phyloP scores from a whole-genome alignment of 2,888 invertebrate genomes.

The Coenonympha arcania region DNA sequence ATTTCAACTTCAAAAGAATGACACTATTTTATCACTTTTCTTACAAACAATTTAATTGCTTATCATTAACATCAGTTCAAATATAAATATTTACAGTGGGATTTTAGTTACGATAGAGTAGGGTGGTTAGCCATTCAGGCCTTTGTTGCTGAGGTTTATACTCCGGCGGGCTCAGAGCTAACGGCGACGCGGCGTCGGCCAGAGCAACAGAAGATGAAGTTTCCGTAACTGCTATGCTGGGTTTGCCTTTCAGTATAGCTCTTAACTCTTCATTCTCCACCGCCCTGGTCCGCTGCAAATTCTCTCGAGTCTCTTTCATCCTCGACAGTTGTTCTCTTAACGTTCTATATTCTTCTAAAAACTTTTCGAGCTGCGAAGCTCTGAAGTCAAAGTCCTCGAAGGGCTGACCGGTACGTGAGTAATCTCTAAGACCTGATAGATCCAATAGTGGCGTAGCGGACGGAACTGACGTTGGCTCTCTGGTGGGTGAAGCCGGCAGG shows the following conservation, averaged over 20 bases:
- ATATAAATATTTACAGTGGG: constrained; percentile 40
- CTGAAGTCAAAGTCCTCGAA: constrained; percentile 81
- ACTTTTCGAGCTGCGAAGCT: constrained; percentile 84
- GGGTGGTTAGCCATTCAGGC: constrained; percentile 63
- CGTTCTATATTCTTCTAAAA: constrained; percentile 84
- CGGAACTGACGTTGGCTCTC: constrained; percentile 59
- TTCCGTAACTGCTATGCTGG: constrained; percentile 68
- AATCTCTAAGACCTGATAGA: constrained; percentile 71
- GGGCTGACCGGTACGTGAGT: constrained; percentile 60
- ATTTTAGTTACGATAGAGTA: constrained; percentile 61
- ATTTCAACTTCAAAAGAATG: constrained; percentile 66
- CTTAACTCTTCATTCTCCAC: constrained; percentile 70
- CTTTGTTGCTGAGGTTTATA: constrained; percentile 58
- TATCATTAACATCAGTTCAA: constrained; percentile 58
- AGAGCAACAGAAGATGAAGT: constrained; percentile 61
- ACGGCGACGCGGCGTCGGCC: constrained; percentile 59
- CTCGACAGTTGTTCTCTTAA: constrained; percentile 84
- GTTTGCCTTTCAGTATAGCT: constrained; percentile 74
- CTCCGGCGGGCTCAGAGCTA: constrained; percentile 60
- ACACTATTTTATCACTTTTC: constrained; percentile 47
- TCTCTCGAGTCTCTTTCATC: constrained; percentile 86
- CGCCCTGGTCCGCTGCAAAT: constrained; percentile 67
- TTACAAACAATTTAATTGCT: constrained; percentile 58
- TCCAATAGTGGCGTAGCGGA: constrained; percentile 78
- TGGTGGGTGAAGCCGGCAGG: constrained; percentile 79